These are phyloP conservation scores for Neodontobutis hainanensis DNA, from an alignment of 2,113 vertebrate species.

Conservation along the genomic window DNA sequence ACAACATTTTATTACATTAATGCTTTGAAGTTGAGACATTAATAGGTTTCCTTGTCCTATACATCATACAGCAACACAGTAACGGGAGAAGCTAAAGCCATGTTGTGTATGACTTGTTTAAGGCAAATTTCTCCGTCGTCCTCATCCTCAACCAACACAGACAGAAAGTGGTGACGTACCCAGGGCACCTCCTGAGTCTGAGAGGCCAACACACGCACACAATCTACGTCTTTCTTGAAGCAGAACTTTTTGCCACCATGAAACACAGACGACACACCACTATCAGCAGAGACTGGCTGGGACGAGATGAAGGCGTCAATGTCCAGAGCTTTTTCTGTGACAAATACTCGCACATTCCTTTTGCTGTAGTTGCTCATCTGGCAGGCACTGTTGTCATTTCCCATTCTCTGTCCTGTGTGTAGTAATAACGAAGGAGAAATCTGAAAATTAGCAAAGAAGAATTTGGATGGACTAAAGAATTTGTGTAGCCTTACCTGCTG, in stretches of 20 bases:
- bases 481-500: slow-evolving; percentile 49
- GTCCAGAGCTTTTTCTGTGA: slow-evolving; percentile 40
- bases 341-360: slow-evolving; percentile 56
- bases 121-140: slow-evolving; percentile 50
- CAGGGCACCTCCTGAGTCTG: slow-evolving; percentile 47
- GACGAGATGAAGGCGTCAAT: slow-evolving; percentile 55
- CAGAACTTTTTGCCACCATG: slow-evolving; percentile 41
- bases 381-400: slow-evolving; percentile 39
- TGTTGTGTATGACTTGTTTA: slow-evolving; percentile 55
- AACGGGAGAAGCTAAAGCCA: slow-evolving; percentile 15
- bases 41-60: slow-evolving; percentile 9
- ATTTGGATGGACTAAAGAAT: not conserved
- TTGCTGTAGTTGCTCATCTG: slow-evolving; percentile 67
- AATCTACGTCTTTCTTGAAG: slow-evolving; percentile 44
- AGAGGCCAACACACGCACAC: slow-evolving; percentile 50
- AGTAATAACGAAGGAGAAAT: not conserved
- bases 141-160: slow-evolving; percentile 66
- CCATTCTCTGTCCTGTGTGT: slow-evolving; percentile 39
- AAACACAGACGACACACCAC: not conserved
- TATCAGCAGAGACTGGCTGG: rapidly evolving
- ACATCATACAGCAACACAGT: slow-evolving; percentile 64
- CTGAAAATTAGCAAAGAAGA: not conserved
- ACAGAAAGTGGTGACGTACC: slow-evolving; percentile 32
- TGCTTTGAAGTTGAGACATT: not conserved
- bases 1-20: not conserved